Evolutionary conservation across 35 echinoderm and acorn worm species (phyloP).

Genomic region (Acanthaster planci): DNA sequence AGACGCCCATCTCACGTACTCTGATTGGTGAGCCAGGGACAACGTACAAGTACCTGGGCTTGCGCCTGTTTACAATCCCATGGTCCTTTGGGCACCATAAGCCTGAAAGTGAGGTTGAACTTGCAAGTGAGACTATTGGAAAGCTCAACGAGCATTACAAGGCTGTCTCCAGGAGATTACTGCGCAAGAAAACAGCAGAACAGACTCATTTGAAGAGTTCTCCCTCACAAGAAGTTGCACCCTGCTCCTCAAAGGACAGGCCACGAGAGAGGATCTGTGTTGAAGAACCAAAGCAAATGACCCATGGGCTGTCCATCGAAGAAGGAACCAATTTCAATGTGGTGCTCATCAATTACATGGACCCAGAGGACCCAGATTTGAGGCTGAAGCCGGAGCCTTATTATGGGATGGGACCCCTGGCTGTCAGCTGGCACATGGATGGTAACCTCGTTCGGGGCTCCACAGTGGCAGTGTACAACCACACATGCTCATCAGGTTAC

Average conservation of each 20-base stretch:
- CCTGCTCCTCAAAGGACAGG: no score
- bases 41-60: conserved; percentile 65
- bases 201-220: not conserved
- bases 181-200: conserved; percentile 16
- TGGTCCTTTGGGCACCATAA: conserved; percentile 37
- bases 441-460: conserved; percentile 48
- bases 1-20: conserved; percentile 47
- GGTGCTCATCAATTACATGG: conserved; percentile 67
- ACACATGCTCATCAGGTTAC: conserved; percentile 43
- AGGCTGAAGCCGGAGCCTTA: conserved; percentile 55
- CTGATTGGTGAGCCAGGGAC: conserved; percentile 54
- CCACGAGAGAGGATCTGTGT: not conserved
- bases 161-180: conserved; percentile 14
- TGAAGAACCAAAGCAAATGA: not conserved
- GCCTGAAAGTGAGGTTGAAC: conserved; percentile 47
- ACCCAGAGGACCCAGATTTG: conserved; percentile 46
- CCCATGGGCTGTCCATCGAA: conserved; percentile 2
- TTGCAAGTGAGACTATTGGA: conserved; percentile 44
- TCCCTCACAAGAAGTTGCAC: no score
- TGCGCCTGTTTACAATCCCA: conserved; percentile 59
- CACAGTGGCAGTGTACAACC: conserved; percentile 73
- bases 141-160: conserved; percentile 50
- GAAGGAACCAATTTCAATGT: conserved; percentile 58
- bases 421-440: conserved; percentile 74
- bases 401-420: conserved; percentile 63